phyloP scores from a whole-genome alignment of 2,888 invertebrate species.

The Zelleria hepariella region DNA sequence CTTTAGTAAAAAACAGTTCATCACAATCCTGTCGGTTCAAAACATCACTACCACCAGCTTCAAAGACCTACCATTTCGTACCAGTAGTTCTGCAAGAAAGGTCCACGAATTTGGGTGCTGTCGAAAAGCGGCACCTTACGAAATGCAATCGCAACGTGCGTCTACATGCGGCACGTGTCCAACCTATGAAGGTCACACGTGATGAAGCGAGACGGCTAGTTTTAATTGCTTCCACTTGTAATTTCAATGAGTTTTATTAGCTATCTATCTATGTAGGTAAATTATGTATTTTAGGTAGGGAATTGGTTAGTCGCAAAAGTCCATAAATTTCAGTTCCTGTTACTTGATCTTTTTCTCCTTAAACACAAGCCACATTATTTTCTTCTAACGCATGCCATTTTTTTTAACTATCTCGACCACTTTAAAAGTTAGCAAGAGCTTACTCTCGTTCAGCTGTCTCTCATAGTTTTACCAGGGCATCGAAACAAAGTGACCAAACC shows the following conservation, averaged over 20 bases:
- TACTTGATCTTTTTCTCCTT: too few species aligned
- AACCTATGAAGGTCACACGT: constrained; percentile 26
- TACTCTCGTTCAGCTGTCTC: too few species aligned
- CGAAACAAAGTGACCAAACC: too few species aligned
- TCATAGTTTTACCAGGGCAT: too few species aligned
- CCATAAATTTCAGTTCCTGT: too few species aligned
- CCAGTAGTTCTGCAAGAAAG: neutral
- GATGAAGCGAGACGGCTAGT: constrained; percentile 24
- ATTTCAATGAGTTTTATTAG: constrained; percentile 14
- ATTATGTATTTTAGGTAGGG: too few species aligned
- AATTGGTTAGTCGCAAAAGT: too few species aligned
- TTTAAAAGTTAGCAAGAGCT: too few species aligned
- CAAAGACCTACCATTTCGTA: neutral
- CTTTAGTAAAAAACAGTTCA: neutral
- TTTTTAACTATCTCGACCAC: too few species aligned
- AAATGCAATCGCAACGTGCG: constrained; percentile 21
- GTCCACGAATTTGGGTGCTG: neutral
- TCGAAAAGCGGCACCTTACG: constrained; percentile 12
- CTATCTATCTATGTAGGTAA: too few species aligned
- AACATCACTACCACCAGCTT: neutral
- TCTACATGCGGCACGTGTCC: constrained; percentile 12
- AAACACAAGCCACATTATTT: too few species aligned
- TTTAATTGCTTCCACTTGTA: constrained; percentile 24
- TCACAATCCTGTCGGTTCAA: neutral
- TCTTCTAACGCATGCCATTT: too few species aligned